Base-by-base conservation (phyloP, 2,888 invertebrate species). In the Pachliopta kotzebuea region DNA sequence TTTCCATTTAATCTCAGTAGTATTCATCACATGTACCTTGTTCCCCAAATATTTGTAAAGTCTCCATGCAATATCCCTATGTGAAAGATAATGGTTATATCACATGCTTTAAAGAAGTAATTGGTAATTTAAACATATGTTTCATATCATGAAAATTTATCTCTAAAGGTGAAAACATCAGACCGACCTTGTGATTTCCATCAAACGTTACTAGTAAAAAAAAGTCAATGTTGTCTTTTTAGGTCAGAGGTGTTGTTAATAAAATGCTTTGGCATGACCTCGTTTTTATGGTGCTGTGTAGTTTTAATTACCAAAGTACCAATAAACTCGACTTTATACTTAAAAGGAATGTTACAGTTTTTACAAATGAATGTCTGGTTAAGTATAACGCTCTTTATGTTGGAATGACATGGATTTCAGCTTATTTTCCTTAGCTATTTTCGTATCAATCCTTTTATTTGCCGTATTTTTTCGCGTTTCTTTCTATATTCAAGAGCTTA, bases 231-330 rank as follows among this genome's bases (percentile, higher is more conserved):
- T 11, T 20, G 56, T 55, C 2, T 53, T 58, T 79, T 70, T 82
- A 72, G 85, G 83, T 77, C 81, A 79, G 74, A 57, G 65, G 62
- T 71, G 74, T 72, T 74, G 75, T 75, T 78, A 79, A 79, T 80
- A 78, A 76, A 79, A 79, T 71, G 70, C 72, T 78, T 71, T 68
- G 66, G 68, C 68, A 70, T 73, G 75, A 76, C 77, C 77, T 73
- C 76, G 71, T 78, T 78, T 72, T 67, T 68, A 70, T 68, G 69
- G 68, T 66, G 67, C 68, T 56, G 23, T 58, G 58, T 52, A 20
- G 29, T 52, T 61, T 50, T 60, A 60, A 60, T 60, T 60, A 60
- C 20, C 18, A 29, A 23, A 45, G 52, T 53, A 54, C 52, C 53
- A 58, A 53, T 52, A 58, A 58, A 63, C 26, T 45, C 45, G 24